Base-by-base conservation (phyloP, 2,113 vertebrate genomes). In the Zosterops lateralis region DNA sequence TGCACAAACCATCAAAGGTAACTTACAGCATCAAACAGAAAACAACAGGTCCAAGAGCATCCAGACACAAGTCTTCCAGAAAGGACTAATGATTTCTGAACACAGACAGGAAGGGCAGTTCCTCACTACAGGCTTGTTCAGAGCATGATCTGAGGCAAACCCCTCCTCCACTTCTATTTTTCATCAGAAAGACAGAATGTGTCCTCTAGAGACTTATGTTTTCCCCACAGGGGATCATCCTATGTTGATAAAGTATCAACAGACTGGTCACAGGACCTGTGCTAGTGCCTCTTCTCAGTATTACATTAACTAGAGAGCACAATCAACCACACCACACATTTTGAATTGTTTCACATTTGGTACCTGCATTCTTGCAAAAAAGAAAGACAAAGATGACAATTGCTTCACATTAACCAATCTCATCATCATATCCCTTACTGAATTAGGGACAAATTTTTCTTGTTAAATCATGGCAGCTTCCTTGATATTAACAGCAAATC, bases 161-260 rank as follows among this genome's bases (percentile, higher is more conserved):
- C 18, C 14, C 19, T 54, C 28, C 4, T 38, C 6, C 14, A 34
- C 25, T 61, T 54, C 65, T 29, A n/a, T n/a, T 82, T 64, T 79
- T 79, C 38, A 65, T 10, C 13, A 65, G 28, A 44, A 73, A 4
- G 54, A 28, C 60, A 38, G 14, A 76, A 68, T 29, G 31, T 24
- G 38, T 77, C 9, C 24, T 77, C 26, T 42, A 62, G 13, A 68
- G 5, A 10, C 10, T 78, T 15, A 9, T 7, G 36, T 38, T 72
- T 62, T 76, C 21, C 34, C 26, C 58, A 57, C 25, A 25, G 7
- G 13, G 9, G 8, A 53, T 10, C 0, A 0, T 50, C 24, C 53
- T 45, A 10, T 16, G 5, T 36, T 36, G 36, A 84, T 4, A 29
- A 40, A 9, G 6, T 15, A 62, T 6, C 17, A 48, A 54, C 32